A percentile compares a stretch with the other conserved stretches of the same genome.
Conservation (phyloP, 2,797 vertebrate species). For the Phalanger gymnotis region DNA sequence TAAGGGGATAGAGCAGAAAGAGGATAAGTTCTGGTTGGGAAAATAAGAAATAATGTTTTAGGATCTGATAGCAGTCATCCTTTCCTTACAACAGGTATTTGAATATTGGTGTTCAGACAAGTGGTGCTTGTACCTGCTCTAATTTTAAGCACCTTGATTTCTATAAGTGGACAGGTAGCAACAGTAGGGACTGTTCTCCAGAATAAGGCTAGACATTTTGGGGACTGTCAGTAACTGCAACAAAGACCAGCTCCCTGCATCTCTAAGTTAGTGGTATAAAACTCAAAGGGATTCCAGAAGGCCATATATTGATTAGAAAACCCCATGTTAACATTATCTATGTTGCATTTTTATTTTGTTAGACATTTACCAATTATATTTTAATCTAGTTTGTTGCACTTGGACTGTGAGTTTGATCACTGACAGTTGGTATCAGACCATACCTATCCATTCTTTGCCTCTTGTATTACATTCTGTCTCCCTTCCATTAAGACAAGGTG, state of each 20-base stretch:
- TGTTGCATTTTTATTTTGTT: neutral
- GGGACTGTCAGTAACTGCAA: neutral
- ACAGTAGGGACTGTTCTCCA: neutral
- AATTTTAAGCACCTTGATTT: neutral
- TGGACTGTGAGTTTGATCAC: neutral
- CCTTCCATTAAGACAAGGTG: slow-evolving; percentile 3
- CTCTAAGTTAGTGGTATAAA: neutral
- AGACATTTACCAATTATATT: neutral
- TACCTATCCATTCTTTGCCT: neutral
- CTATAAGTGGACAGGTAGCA: neutral
- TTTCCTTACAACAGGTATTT: neutral
- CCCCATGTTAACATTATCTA: neutral
- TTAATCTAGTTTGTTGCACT: neutral
- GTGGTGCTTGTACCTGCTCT: neutral
- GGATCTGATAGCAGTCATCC: neutral
- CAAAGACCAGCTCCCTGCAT: neutral
- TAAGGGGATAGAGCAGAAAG: neutral
- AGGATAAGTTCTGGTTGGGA: neutral
- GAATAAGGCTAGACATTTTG: neutral
- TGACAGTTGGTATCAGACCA: neutral
- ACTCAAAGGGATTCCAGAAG: neutral
- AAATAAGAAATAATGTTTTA: neutral
- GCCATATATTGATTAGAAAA: neutral
- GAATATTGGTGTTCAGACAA: neutral
- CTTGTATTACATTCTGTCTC: neutral